Evolutionary conservation across 2,797 vertebrate species (phyloP).

Genomic region (Hapalemur alaotrensis): DNA sequence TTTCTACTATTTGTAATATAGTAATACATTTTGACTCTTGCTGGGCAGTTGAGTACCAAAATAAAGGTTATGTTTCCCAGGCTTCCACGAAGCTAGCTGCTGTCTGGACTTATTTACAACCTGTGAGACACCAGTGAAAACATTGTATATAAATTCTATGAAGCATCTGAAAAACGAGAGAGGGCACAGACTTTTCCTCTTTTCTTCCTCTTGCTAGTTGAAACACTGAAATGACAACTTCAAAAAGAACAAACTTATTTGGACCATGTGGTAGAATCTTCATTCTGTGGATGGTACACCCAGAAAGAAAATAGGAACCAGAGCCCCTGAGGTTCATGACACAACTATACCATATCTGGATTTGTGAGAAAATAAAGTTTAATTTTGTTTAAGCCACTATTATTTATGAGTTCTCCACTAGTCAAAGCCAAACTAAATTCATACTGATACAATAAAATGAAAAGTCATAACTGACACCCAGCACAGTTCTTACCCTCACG

Average conservation of each 20-base stretch:
- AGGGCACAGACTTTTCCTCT: neutral
- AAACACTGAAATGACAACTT: neutral
- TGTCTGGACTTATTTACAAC: neutral
- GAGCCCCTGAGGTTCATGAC: neutral
- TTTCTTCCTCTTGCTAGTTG: neutral
- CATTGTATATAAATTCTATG: neutral
- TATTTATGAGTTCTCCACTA: neutral
- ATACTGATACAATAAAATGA: neutral
- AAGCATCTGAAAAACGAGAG: neutral
- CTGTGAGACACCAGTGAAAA: neutral
- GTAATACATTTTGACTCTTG: neutral
- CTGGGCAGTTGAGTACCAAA: neutral
- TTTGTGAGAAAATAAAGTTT: neutral
- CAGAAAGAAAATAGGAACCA: neutral
- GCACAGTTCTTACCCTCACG: neutral
- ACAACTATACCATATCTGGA: neutral
- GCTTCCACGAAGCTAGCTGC: neutral
- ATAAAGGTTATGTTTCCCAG: neutral
- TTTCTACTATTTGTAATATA: neutral
- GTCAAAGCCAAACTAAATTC: neutral
- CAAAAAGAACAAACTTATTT: neutral
- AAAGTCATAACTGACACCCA: neutral
- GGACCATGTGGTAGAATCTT: rapidly evolving
- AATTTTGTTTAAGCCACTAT: neutral
- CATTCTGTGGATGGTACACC: neutral